Percentiles rank a stretch among this genome's conserved stretches.
phyloP scores from a whole-genome alignment of 2,797 vertebrate species.

The Syngnathus rostellatus region DNA sequence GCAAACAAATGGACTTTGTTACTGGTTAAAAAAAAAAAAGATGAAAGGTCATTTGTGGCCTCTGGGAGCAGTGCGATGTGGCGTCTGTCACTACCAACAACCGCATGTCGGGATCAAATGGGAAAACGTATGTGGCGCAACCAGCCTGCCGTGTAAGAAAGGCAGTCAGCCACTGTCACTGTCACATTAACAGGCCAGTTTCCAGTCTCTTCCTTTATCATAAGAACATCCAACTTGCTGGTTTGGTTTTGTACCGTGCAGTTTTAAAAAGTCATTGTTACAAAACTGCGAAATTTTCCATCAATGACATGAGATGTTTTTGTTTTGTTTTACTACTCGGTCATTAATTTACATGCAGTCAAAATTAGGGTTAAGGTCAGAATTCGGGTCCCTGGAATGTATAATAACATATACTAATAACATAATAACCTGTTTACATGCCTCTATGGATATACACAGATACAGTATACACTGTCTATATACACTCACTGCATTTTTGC shows the following conservation, averaged over 20 bases:
- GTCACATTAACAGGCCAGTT: slow-evolving; percentile 21
- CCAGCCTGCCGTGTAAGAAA: slow-evolving; percentile 35
- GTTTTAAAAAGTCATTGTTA: no score
- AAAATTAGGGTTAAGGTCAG: no score
- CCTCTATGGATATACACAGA: no score
- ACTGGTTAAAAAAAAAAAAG: slow-evolving; percentile 52
- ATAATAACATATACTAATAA: no score
- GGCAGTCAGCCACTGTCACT: slow-evolving; percentile 27
- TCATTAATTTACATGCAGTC: no score
- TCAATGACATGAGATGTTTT: no score
- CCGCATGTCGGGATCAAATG: slow-evolving; percentile 58
- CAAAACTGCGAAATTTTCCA: no score
- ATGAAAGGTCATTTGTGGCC: slow-evolving; percentile 67
- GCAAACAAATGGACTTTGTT: slow-evolving; percentile 68
- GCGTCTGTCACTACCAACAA: slow-evolving; percentile 63
- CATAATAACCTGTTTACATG: no score
- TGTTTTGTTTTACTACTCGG: no score
- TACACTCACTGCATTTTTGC: no score
- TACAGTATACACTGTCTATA: no score
- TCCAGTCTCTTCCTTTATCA: slow-evolving; percentile 18
- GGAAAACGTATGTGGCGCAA: slow-evolving; percentile 51
- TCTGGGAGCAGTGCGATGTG: slow-evolving; percentile 58
- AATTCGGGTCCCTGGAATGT: no score
- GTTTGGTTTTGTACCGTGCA: background rate
- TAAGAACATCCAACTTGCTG: slow-evolving; percentile 14